Conservation (phyloP, 2,113 vertebrate genomes). For the Nibea coibor region DNA sequence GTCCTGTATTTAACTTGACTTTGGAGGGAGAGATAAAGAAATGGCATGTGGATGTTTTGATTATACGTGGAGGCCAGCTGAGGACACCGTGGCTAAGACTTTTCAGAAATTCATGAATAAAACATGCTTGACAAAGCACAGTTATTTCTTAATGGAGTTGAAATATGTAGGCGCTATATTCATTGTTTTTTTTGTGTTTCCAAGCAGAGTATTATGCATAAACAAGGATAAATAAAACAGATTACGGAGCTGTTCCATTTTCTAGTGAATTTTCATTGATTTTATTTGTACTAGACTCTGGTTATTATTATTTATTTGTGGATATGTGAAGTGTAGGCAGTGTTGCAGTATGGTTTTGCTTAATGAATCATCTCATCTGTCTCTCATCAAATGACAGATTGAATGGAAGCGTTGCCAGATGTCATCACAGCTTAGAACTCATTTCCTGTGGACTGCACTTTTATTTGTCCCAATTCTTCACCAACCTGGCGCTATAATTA, state of each 20-base stretch:
- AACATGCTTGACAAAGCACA: background rate
- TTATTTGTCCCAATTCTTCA: conserved; percentile 17
- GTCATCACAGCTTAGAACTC: conserved; percentile 6
- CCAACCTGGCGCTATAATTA: conserved; percentile 16
- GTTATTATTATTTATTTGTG: background rate
- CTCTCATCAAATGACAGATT: background rate
- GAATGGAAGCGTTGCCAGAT: background rate
- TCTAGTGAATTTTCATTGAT: background rate
- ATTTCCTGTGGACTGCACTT: background rate
- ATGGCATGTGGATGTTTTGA: conserved; percentile 8
- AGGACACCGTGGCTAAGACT: background rate
- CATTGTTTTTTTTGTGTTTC: background rate
- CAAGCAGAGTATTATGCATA: background rate
- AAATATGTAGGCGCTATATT: background rate
- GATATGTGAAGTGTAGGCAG: background rate
- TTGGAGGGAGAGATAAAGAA: background rate
- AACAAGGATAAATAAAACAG: background rate
- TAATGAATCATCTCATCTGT: background rate
- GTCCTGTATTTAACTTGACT: background rate
- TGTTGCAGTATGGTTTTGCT: background rate
- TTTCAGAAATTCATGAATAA: background rate
- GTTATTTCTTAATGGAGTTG: background rate
- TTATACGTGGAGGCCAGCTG: background rate
- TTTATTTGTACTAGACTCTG: background rate
- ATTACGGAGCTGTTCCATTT: background rate